Evolutionary conservation across 2,888 invertebrate species (phyloP), one percentile per base, ranked within the genome.

Genomic region (Drosophila buzzatii): DNA sequence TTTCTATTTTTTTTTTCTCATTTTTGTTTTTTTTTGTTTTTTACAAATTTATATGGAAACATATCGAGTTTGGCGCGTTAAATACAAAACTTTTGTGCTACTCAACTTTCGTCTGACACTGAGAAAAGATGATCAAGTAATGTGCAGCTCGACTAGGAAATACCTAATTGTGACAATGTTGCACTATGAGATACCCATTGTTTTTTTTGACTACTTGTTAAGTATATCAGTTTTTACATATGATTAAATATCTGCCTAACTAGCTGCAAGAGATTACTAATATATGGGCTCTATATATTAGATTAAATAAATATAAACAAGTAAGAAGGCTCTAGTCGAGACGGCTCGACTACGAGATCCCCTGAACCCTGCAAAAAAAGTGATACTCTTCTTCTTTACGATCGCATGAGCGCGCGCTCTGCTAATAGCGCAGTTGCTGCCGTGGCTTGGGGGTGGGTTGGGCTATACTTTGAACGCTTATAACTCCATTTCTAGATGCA

Each of bases 11-110:
- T 14, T 20, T 42, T 20, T 35, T 37, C 27, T 12, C 31, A 31
- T 14, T n/a, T 42, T 47, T 27, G 45, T 45, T 27, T 27, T 42
- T 14, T n/a, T 42, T 47, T 27, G 45, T 45, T 27, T 27, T 42
- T 39, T 39, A 41, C 20, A 52, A 52, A 31, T 51, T 62, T 41
- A 53, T 71, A 72, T 53, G 71, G 47, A 1, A 55, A 53, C 72
- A 53, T 64, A 47, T 71, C 42, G 71, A 57, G 62, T 62, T 70
- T 39, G 35, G 44, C 37, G 47, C 52, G 35, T 58, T 73, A 20
- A 62, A 55, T 14, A 31, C 42, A 62, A 64, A 63, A 73, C 53
- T 52, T 58, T 59, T 47, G 12, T 20, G 51, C 33, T 37, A 27
- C 39, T 55, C 20, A 47, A 59, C 52, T 68, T 37, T 56, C 31